Evolutionary conservation across 1,140 invertebrate species (phyloP), one percentile per base, ranked within the genome.

Genomic region (Sitobion miscanthi): DNA sequence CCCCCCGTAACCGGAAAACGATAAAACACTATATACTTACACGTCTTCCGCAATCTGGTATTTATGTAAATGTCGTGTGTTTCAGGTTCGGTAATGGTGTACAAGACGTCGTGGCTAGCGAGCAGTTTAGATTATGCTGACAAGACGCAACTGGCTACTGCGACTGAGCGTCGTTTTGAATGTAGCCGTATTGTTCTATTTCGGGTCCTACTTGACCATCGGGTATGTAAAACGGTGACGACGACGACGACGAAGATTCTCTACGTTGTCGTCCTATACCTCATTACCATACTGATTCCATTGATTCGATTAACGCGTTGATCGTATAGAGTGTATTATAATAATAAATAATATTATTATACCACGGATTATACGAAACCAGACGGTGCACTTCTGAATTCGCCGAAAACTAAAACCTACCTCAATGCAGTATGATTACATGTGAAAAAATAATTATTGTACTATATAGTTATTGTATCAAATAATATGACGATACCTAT

Each of bases 121-220:
- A 93, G 91, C 91, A 93, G 82, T 93, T 85, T 93, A 45, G 91
- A 93, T 82, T 93, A 93, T 93, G 91, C 91, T 93, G 91, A 93
- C 91, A 93, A 93, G 97, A 94, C 96, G 97, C 94, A 97, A 97
- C 95, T 97, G 97, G 96, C 95, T 97, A 95, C 96, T 97, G 94
- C 96, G 97, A 94, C 96, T 97, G 95, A 97, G 97, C 95, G 97
- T 97, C 94, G 96, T 97, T 88, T 96, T 97, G 90, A 97, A 97
- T 94, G 96, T 97, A 88, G 96, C 96, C 94, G 97, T 97, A 77
- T 95, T 97, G 49, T 95, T 97, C 90, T 97, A 97, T 95, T 96
- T 97, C n/a, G 96, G 96, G 94, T 96, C 96, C 90, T 96, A 96
- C 94, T 95, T 96, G 93, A 95, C 95, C 42, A 94, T 95, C 57